Percentiles rank a stretch among this genome's conserved stretches.
Evolutionary conservation across 2,797 vertebrate genomes (phyloP).

Genomic region (Lepilemur septentrionalis): DNA sequence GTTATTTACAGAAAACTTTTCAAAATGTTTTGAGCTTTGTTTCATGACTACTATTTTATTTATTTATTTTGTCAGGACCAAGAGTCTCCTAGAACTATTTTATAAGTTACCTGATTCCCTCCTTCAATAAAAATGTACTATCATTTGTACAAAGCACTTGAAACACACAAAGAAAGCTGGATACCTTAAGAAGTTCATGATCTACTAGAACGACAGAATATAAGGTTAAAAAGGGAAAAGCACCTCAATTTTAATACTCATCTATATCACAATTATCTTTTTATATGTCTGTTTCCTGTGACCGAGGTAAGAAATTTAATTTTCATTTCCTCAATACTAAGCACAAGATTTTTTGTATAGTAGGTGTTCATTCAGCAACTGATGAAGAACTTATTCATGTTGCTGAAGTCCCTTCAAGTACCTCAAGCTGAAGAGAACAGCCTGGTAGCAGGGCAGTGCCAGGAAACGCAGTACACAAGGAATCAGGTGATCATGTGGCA

Average conservation of each 20-base stretch:
- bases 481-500: background rate
- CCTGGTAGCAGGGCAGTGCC: background rate
- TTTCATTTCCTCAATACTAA: background rate
- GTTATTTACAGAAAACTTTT: background rate
- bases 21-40: background rate
- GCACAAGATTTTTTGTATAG: background rate
- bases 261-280: background rate
- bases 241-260: background rate
- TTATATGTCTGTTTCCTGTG: background rate
- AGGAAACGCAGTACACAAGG: background rate
- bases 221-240: constrained; percentile 16
- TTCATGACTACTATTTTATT: background rate
- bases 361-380: background rate
- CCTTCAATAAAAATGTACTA: background rate
- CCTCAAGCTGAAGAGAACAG: background rate
- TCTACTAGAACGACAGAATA: background rate
- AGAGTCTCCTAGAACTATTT: background rate
- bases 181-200: background rate
- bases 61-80: background rate
- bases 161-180: background rate
- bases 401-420: background rate
- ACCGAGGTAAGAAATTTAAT: background rate
- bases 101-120: background rate
- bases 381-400: background rate
- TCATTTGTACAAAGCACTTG: background rate